phyloP scores from a whole-genome alignment of 1,140 invertebrate species.

The Rhyacophila brunnea region DNA sequence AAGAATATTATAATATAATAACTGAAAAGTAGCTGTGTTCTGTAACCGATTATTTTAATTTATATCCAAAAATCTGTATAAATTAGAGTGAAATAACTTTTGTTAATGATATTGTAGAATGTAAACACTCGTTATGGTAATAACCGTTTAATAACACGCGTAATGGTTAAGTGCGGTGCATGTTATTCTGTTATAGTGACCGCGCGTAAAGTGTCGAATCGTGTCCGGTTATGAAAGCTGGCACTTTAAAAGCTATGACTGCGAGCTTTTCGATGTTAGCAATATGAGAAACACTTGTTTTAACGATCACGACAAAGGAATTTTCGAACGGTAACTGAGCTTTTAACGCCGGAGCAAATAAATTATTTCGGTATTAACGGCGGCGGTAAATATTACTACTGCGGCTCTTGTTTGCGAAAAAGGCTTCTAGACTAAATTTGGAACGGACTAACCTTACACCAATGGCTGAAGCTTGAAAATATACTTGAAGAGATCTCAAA shows the following conservation, averaged over 20 bases:
- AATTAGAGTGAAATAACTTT: no score
- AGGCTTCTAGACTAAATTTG: background rate
- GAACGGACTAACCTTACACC: background rate
- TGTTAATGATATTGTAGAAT: no score
- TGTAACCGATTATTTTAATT: no score
- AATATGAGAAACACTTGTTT: background rate
- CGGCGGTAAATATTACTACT: no score
- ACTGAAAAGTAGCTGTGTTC: no score
- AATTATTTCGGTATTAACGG: conserved; percentile 12
- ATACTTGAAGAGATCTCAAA: background rate
- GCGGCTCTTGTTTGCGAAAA: background rate
- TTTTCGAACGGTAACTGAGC: background rate
- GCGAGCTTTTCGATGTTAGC: background rate
- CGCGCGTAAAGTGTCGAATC: conserved; percentile 6
- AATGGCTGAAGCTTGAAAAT: background rate
- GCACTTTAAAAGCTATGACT: background rate
- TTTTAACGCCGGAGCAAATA: conserved; percentile 5
- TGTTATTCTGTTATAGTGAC: background rate
- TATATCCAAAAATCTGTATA: no score
- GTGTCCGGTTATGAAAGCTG: background rate
- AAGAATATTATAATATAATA: no score
- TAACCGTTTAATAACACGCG: no score
- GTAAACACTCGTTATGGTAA: no score
- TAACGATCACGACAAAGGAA: background rate
- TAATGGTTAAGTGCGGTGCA: background rate